Evolutionary conservation across 1,140 invertebrate species (phyloP), one percentile per base, ranked within the genome.

Genomic region (Drosophila asahinai): DNA sequence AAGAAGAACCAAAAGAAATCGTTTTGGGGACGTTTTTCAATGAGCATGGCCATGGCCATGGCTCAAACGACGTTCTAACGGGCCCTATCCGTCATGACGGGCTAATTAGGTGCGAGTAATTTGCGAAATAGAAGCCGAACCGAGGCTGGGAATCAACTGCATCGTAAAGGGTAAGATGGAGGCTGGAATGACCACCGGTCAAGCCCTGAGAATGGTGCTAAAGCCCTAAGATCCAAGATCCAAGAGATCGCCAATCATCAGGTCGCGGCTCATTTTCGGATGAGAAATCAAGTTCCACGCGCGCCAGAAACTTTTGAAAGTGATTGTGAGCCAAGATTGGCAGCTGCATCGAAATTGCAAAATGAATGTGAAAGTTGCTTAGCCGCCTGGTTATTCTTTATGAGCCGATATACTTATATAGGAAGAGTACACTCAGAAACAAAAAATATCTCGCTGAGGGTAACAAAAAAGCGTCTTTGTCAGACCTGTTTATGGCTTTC

Each of bases 311-410:
- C 63, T 87, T 79, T 86, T 76, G 79, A 81, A 81, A 81, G 79
- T 89, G 79, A 86, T 86, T 81, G 80, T 89, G 62, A 67, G 76
- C 43, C 36, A 65, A 79, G 77, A 80, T 79, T 80, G 77, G 66
- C 77, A 64, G 67, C 76, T 79, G 77, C 76, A 71, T 59, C 60
- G 75, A 86, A 81, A 71, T 63, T 83, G 71, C 71, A 67, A 80
- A 87, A 83, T 81, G 86, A 89, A 82, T 86, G 86, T 90, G 86
- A 90, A 90, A 90, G 86, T 89, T 84, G 74, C 73, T 72, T 54
- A 66, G 58, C 64, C 58, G 74, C 74, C 33, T 42, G 70, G 36
- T 73, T 73, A 74, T 74, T 67, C 74, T 78, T 55, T 55, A 55
- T 22, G 57, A 59, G 43, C 27, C 42, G 22, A 52, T 73, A 73